Evolutionary conservation across 2,888 invertebrate genomes (phyloP).

Genomic region (Micoletzkya japonica): DNA sequence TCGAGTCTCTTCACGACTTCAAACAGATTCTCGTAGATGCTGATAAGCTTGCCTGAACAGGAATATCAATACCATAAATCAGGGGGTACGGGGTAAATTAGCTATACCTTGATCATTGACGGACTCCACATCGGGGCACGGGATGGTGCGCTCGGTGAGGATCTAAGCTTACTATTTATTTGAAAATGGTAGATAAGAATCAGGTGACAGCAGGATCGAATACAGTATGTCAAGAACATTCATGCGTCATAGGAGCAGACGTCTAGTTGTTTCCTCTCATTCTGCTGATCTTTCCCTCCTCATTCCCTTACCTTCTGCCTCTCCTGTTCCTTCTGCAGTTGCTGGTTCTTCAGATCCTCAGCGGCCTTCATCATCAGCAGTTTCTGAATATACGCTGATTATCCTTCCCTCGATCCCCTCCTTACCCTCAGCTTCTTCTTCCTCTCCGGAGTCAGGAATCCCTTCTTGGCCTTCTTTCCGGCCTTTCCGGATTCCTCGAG

Average conservation of each 20-base stretch:
- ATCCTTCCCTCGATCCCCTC: constrained; percentile 60
- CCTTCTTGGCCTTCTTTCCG: constrained; percentile 94
- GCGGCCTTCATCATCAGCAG: constrained; percentile 99
- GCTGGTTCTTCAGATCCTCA: constrained; percentile 98
- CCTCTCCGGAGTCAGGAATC: constrained; percentile 98
- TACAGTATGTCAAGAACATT: too few species aligned
- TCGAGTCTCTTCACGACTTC: constrained; percentile 69
- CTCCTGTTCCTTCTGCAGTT: constrained; percentile 95
- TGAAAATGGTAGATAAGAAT: too few species aligned
- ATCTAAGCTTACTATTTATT: constrained; percentile 63
- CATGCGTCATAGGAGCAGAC: not conserved
- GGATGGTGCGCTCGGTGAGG: constrained; percentile 89
- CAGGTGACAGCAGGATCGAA: too few species aligned
- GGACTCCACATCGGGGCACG: constrained; percentile 85
- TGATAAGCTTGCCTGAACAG: constrained; percentile 28
- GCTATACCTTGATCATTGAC: constrained; percentile 80
- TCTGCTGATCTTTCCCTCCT: not conserved
- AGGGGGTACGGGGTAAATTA: not conserved
- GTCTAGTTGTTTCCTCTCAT: not conserved
- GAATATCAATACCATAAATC: not conserved
- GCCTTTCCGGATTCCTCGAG: constrained; percentile 92
- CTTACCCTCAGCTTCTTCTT: constrained; percentile 99
- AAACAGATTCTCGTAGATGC: constrained; percentile 58
- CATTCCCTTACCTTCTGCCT: constrained; percentile 16
- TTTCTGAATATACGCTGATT: constrained; percentile 72